phyloP scores from a whole-genome alignment of 2,113 vertebrate species.

The Oryzias javanicus region DNA sequence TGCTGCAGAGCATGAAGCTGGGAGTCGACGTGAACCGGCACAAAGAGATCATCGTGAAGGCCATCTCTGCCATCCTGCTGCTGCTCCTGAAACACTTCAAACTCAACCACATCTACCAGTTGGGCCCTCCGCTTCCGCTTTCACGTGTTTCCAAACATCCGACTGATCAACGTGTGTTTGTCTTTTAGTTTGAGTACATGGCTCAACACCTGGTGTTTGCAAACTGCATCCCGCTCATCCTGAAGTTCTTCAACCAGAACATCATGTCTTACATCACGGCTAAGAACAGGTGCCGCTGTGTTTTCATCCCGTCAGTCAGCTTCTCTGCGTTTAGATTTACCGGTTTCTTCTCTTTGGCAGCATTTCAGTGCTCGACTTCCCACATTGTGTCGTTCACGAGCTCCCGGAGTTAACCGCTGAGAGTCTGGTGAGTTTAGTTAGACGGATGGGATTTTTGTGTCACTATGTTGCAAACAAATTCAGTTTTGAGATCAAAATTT shows the following conservation, averaged over 20 bases:
- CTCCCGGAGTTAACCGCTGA: constrained; percentile 95
- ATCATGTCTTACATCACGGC: constrained; percentile 99
- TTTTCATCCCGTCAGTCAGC: too few species aligned
- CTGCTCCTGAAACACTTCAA: constrained; percentile 97
- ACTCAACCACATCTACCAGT: constrained; percentile 97
- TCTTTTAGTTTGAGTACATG: constrained; percentile 94
- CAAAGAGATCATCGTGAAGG: constrained; percentile 98
- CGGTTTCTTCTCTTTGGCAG: constrained; percentile 58
- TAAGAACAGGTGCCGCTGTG: constrained; percentile 87
- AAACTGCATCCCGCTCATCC: constrained; percentile 97
- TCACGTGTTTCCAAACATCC: neutral
- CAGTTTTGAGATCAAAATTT: too few species aligned
- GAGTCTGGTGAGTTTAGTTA: constrained; percentile 84
- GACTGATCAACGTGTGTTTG: neutral
- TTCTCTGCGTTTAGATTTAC: neutral
- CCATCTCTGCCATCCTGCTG: constrained; percentile 93
- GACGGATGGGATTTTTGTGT: too few species aligned
- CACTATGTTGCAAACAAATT: too few species aligned
- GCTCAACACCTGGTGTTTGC: constrained; percentile 98
- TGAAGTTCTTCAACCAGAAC: constrained; percentile 99
- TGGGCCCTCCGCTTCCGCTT: constrained; percentile 35
- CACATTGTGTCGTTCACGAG: constrained; percentile 90
- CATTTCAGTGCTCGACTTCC: constrained; percentile 96
- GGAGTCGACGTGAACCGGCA: constrained; percentile 96
- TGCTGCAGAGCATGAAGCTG: constrained; percentile 98